Evolutionary conservation across 2,888 invertebrate species (phyloP).

Genomic region (Ernsta delagoae): DNA sequence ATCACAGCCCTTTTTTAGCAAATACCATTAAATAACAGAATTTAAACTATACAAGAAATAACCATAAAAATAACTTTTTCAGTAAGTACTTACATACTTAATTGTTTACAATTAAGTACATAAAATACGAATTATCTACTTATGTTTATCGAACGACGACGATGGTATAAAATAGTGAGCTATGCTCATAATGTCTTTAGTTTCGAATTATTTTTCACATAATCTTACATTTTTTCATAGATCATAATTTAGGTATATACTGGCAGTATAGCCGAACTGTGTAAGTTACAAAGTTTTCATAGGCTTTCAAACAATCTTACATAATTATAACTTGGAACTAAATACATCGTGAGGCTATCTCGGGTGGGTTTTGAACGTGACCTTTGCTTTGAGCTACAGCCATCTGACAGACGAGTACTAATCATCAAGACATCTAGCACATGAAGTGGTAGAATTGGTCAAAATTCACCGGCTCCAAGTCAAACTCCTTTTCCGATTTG

Average conservation of each 20-base stretch:
- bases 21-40: constrained; percentile 70
- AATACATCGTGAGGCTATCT: constrained; percentile 53
- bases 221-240: constrained; percentile 2
- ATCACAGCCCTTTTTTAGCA: constrained; percentile 79
- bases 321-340: constrained; percentile 21
- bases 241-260: not conserved
- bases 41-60: constrained; percentile 64
- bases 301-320: constrained; percentile 10
- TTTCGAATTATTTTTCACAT: constrained; percentile 37
- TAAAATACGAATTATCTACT: constrained; percentile 36
- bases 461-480: constrained; percentile 77
- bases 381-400: constrained; percentile 47
- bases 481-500: constrained; percentile 67
- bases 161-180: constrained; percentile 49
- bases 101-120: constrained; percentile 41
- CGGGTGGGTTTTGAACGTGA: constrained; percentile 58
- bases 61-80: constrained; percentile 51
- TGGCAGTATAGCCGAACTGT: constrained; percentile 4
- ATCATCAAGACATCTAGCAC: constrained; percentile 78
- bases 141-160: constrained; percentile 40
- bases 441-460: constrained; percentile 82
- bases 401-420: constrained; percentile 49
- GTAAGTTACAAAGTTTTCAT: constrained; percentile 17
- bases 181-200: constrained; percentile 45
- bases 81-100: constrained; percentile 52